Percentiles rank a stretch among this genome's conserved stretches.
Conservation (phyloP, 1,140 invertebrate species). For the Cephus cinctus region DNA sequence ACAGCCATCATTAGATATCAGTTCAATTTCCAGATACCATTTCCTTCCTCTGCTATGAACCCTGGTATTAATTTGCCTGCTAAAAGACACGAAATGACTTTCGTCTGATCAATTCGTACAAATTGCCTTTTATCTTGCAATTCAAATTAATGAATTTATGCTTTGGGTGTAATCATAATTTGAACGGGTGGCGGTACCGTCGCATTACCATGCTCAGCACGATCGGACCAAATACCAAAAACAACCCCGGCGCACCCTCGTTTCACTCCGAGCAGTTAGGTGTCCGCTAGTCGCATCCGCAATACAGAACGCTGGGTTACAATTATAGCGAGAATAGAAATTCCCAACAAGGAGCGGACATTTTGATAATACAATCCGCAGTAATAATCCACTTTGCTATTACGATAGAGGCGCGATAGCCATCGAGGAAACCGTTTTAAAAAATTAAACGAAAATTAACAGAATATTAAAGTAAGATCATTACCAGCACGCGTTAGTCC, state of each 20-base stretch:
- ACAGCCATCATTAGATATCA: too few relatives aligned
- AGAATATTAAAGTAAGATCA: too few relatives aligned
- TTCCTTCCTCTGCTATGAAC: too few relatives aligned
- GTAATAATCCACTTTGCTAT: slow-evolving; percentile 11
- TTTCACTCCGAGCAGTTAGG: slow-evolving; percentile 2
- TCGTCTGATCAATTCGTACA: too few relatives aligned
- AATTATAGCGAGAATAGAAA: slow-evolving; percentile 8
- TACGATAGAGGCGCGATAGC: too few relatives aligned
- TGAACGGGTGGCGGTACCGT: slow-evolving; percentile 17
- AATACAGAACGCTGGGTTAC: slow-evolving; percentile 2
- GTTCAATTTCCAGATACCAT: too few relatives aligned
- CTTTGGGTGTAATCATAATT: slow-evolving; percentile 24
- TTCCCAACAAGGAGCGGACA: slow-evolving; percentile 17
- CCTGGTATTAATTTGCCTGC: too few relatives aligned
- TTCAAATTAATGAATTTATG: slow-evolving; percentile 35
- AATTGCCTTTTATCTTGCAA: slow-evolving; percentile 19
- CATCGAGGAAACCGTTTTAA: too few relatives aligned
- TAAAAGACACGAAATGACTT: too few relatives aligned
- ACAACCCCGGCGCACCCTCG: slow-evolving; percentile 17
- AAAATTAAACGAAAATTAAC: too few relatives aligned
- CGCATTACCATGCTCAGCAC: slow-evolving; percentile 27
- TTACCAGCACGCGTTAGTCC: too few relatives aligned
- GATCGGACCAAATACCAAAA: slow-evolving; percentile 32
- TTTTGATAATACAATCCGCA: slow-evolving; percentile 15
- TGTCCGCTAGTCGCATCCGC: slow-evolving; percentile 12